Base-by-base conservation (phyloP, 2,797 vertebrate genomes). In the Amphiprion clarkii region DNA sequence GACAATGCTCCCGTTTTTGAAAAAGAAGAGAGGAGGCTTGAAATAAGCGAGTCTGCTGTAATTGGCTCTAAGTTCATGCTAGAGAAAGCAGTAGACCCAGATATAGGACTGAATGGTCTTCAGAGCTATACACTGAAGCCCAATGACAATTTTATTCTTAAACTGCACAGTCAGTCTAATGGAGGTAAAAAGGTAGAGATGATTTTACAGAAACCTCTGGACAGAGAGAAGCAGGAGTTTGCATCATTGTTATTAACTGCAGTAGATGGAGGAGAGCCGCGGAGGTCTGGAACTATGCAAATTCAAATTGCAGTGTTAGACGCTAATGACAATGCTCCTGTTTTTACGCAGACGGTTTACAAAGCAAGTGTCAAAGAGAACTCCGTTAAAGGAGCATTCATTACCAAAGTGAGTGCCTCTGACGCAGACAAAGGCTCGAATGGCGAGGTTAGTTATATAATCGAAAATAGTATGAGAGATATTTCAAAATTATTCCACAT, bases 281-380 rank as follows among this genome's bases (percentile, higher is more conserved):
- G 79, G 31, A 67, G 71, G 44, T 91, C 92, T 31, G 92, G 92
- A 0, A 90, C 89, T 0, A 87, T 93, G 76, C 82, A 87, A 0
- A 94, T 94, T 59, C 60, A 85, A 9, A 72, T 94, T 4, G 87
- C 84, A 5, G 91, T 95, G 0, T 21, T 94, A 6, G 94, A 94
- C 6, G 79, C 0, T 0, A 95, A 95, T 60, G 94, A 94, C 58
- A 94, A 95, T 21, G 88, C 94, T 11, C 94, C 94, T 6, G 84
- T 93, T 17, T 95, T 94, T 67, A 89, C 80, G 0, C 74, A 92
- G 17, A 66, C 17, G 0, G 14, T 85, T 17, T 94, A 95, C 1
- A 94, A 90, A 82, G 87, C 90, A 4, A 78, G 46, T 23, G 6
- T 94, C 0, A 78, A 62, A 9, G 94, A 95, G 79, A 90, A 92